Base-by-base conservation (phyloP, 2,113 vertebrate species). In the Brachyistius frenatus region DNA sequence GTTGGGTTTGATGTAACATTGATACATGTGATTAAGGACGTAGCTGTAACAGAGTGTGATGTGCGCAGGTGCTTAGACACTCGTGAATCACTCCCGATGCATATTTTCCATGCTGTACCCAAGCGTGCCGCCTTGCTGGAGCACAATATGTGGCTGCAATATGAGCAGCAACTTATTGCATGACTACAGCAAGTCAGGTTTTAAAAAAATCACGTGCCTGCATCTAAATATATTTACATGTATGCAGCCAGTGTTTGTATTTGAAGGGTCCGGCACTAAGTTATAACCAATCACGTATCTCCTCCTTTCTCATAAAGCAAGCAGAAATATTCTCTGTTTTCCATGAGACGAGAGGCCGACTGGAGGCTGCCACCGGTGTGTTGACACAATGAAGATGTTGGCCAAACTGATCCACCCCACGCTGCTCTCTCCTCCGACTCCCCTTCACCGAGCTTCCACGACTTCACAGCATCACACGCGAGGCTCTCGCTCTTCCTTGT, bases 131-230 rank as follows among this genome's bases (percentile, higher is more conserved):
- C 30, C 11, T 33, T 54, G 16, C 46, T 23, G 41, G 49, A 62
- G 54, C 52, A 60, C 23, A 46, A 57, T 13, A 53, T 54, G 61
- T 66, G 50, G 5, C 49, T 69, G 68, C 46, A 77, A 62, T 10
- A 69, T 54, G 57, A 86, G 70, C 65, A 67, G 52, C 49, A 47
- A 41, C 41, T 37, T 46, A 15, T 7, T 81, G 53, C 53, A 57
- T 44, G 16, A 30, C 3, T 5, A 4, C 14, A 57, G 37, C 9
- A 68, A 41, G 30, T 49, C 44, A 31, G 61, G 35, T 60, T 49
- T 54, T 61, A 13, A 58, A 54, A 23, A 49, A 68, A 37, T 37
- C 53, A 61, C 10, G 32, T 50, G 53, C 54, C 32, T 60, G 30
- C 8, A 11, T 65, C 32, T 74, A 65, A 61, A 70, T 50, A 58